A percentile compares a stretch with the other conserved stretches of the same genome.
These are phyloP conservation scores for Ptycholaimellus sp. DNA, from an alignment of 2,888 invertebrate genomes.

Conservation along the genomic window DNA sequence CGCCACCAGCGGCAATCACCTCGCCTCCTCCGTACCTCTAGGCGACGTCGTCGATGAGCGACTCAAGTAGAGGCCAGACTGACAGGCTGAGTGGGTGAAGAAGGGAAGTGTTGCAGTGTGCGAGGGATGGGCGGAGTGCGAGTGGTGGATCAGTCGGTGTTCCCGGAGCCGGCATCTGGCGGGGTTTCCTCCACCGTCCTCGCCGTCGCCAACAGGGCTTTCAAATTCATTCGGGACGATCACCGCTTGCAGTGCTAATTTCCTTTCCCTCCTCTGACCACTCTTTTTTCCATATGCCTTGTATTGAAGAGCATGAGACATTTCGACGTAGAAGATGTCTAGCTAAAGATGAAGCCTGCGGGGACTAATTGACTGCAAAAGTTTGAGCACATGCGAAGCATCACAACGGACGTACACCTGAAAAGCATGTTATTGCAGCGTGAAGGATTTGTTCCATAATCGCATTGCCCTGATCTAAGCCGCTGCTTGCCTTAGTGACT, in stretches of 20 bases:
- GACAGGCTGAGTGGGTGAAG: background rate
- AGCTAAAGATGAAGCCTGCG: too few species aligned
- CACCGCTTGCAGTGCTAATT: conserved; percentile 3
- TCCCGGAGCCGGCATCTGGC: conserved; percentile 7
- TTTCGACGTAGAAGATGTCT: too few species aligned
- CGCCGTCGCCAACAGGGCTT: conserved; percentile 6
- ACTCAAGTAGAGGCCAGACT: background rate
- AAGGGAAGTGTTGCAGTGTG: conserved; percentile 3
- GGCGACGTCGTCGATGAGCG: conserved; percentile 1
- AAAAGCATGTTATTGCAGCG: too few species aligned
- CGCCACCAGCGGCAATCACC: conserved; percentile 6
- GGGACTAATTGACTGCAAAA: too few species aligned
- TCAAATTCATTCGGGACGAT: background rate
- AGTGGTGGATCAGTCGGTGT: conserved; percentile 6
- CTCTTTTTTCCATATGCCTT: too few species aligned
- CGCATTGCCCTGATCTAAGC: too few species aligned
- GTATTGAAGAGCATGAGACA: too few species aligned
- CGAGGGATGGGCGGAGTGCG: conserved; percentile 4
- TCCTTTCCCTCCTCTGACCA: background rate
- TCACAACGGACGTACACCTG: too few species aligned
- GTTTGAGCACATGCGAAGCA: too few species aligned
- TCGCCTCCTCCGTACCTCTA: conserved; percentile 4
- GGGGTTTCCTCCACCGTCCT: conserved; percentile 5
- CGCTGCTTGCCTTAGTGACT: too few species aligned
- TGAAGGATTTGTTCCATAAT: too few species aligned